Evolutionary conservation across 1,140 invertebrate species (phyloP).

Genomic region (Drosophila pseudoobscura): DNA sequence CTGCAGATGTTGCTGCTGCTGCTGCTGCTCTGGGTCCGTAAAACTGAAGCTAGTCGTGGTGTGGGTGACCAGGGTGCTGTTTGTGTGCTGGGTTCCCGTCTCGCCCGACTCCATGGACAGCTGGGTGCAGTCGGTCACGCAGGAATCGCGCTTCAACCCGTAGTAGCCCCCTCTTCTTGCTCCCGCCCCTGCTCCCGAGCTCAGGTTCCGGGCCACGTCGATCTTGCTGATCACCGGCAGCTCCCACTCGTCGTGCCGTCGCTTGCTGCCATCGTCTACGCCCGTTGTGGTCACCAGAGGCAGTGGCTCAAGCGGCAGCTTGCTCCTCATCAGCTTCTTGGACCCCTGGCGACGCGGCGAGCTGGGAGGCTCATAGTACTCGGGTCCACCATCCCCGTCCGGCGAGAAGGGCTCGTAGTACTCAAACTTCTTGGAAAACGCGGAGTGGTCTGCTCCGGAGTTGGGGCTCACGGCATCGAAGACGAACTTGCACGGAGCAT

Average conservation of each 20-base stretch:
- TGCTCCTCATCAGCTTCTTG: constrained; percentile 56
- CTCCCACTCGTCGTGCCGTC: constrained; percentile 71
- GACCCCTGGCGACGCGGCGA: constrained; percentile 69
- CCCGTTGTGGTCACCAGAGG: constrained; percentile 53
- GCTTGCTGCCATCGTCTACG: constrained; percentile 40
- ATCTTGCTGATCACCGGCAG: constrained; percentile 69
- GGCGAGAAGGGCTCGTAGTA: constrained; percentile 82
- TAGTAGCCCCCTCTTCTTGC: constrained; percentile 41
- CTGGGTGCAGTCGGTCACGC: constrained; percentile 79
- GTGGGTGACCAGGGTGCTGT: constrained; percentile 68
- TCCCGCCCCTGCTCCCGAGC: constrained; percentile 16
- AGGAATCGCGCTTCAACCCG: constrained; percentile 72
- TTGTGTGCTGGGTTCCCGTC: constrained; percentile 64
- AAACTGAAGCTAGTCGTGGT: constrained; percentile 81
- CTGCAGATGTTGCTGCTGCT: constrained; percentile 17
- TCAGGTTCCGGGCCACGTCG: constrained; percentile 54
- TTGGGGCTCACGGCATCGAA: constrained; percentile 79
- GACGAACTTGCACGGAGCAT: constrained; percentile 76
- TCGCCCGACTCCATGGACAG: constrained; percentile 75
- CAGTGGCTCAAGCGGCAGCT: constrained; percentile 40
- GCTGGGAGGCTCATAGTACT: constrained; percentile 65
- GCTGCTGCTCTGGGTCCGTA: constrained; percentile 53
- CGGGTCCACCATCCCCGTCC: constrained; percentile 71
- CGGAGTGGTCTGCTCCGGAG: constrained; percentile 44
- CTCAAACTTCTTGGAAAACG: constrained; percentile 69